A percentile compares a stretch with the other conserved stretches of the same genome.
Evolutionary conservation across 2,113 vertebrate species (phyloP).

Genomic region (Antigone vipio): DNA sequence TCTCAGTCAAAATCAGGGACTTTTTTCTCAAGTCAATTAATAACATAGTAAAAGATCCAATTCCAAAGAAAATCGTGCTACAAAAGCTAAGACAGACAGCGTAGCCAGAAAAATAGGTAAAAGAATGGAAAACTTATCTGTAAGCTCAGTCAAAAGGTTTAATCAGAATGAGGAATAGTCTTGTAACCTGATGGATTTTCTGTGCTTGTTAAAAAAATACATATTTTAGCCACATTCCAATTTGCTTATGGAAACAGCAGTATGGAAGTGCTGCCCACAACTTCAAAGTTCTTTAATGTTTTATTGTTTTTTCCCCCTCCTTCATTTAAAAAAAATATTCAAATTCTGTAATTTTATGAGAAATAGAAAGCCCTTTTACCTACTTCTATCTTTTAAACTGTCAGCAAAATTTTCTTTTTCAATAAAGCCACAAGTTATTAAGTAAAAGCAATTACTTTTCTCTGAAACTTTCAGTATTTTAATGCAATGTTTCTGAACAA

Average conservation of each 20-base stretch:
- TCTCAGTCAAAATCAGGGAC: background rate
- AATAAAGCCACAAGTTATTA: background rate
- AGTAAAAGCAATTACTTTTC: background rate
- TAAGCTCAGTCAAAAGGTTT: background rate
- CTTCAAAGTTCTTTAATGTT: background rate
- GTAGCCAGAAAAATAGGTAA: background rate
- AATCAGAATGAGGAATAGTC: background rate
- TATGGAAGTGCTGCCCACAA: background rate
- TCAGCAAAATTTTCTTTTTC: background rate
- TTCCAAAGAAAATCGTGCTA: background rate
- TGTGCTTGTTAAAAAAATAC: background rate
- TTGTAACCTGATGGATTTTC: background rate
- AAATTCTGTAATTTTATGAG: background rate
- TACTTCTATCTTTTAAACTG: background rate
- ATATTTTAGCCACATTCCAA: background rate
- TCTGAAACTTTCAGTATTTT: background rate
- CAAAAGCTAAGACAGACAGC: background rate
- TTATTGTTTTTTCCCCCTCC: background rate
- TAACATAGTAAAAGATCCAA: background rate
- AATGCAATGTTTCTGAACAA: background rate
- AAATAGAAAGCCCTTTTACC: background rate
- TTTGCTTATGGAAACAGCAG: background rate
- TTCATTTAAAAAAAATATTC: background rate
- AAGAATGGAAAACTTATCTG: background rate
- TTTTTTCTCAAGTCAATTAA: background rate